Evolutionary conservation across 2,888 invertebrate genomes (phyloP).

Genomic region (Hydraecia micacea): DNA sequence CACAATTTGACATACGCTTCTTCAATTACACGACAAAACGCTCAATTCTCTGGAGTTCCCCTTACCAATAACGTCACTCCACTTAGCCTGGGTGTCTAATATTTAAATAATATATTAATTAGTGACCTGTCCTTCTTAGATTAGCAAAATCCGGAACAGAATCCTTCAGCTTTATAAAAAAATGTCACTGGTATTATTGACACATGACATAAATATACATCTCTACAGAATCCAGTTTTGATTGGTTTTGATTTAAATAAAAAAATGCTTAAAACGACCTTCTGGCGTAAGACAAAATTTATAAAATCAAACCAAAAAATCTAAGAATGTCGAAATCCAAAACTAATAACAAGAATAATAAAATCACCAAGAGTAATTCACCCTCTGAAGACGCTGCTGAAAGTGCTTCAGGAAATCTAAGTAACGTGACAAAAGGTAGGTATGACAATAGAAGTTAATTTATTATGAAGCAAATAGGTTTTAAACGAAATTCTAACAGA

Average conservation of each 20-base stretch:
- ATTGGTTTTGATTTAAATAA: background rate
- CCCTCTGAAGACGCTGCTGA: background rate
- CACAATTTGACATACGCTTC: background rate
- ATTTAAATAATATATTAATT: background rate
- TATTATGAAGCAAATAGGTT: background rate
- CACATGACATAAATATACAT: constrained; percentile 14
- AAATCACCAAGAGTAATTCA: background rate
- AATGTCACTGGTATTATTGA: constrained; percentile 1
- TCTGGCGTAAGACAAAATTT: background rate
- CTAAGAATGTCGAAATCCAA: constrained; percentile 12
- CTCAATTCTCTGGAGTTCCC: background rate
- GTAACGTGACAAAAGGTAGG: constrained; percentile 14
- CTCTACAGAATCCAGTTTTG: background rate
- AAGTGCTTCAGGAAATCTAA: background rate
- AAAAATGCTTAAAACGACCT: background rate
- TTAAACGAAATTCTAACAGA: background rate
- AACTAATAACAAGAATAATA: background rate
- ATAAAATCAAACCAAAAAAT: background rate
- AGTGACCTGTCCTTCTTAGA: constrained; percentile 12
- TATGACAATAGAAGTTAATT: constrained; percentile 5
- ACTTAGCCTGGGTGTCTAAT: background rate
- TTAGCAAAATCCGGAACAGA: background rate
- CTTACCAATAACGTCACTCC: background rate
- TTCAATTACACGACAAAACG: background rate
- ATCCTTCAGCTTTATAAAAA: background rate